These are phyloP conservation scores for Oreochromis tanganicae DNA, from an alignment of 2,113 vertebrate species.

Conservation along the genomic window DNA sequence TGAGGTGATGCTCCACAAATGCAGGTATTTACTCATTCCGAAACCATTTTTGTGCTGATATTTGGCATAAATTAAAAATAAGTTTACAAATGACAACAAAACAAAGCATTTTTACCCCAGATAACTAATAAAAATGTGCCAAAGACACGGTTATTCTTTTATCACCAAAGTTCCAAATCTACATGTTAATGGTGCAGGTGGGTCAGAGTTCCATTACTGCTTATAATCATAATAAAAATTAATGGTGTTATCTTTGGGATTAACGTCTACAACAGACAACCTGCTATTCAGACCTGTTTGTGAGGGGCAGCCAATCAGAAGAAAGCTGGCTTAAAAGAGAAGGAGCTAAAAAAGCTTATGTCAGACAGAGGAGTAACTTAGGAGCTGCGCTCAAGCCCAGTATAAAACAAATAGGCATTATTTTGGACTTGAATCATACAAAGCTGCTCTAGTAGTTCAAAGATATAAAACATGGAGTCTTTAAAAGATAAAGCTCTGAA, in stretches of 20 bases:
- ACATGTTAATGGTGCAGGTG: background rate
- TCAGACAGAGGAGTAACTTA: background rate
- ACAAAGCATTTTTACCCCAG: background rate
- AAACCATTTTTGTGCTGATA: background rate
- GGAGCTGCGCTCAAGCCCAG: background rate
- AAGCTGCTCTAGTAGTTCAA: background rate
- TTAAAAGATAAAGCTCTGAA: background rate
- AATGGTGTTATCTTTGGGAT: background rate
- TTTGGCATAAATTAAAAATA: background rate
- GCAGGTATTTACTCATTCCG: rapidly evolving
- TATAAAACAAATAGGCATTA: background rate
- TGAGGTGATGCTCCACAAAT: background rate
- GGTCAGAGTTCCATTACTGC: background rate
- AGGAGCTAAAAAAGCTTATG: background rate
- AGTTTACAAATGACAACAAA: background rate
- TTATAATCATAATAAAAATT: background rate
- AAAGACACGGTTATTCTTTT: background rate
- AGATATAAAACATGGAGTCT: background rate
- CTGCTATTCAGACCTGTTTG: background rate
- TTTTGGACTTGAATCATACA: background rate
- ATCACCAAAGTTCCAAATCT: rapidly evolving
- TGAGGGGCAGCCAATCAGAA: background rate
- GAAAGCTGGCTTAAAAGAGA: background rate
- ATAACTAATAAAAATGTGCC: background rate
- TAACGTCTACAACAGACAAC: background rate